phyloP scores from a whole-genome alignment of 2,797 vertebrate species.

The Zenarchopterus dispar region DNA sequence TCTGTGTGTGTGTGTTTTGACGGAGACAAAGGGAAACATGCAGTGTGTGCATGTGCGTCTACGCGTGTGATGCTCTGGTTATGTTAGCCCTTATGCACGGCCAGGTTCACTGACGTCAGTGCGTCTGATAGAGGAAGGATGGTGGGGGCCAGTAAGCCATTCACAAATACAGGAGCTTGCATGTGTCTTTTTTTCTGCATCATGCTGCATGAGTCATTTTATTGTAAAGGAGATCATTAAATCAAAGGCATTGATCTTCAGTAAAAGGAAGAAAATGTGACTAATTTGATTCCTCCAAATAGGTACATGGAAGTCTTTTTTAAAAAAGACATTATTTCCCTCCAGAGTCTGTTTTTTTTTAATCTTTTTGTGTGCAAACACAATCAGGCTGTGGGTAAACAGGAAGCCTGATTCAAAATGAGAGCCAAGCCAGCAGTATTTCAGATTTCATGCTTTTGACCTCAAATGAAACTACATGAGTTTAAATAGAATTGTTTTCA shows the following conservation, averaged over 20 bases:
- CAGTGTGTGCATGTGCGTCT: conserved; percentile 16
- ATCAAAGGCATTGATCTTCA: conserved; percentile 2
- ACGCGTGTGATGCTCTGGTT: conserved; percentile 54
- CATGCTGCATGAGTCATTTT: conserved; percentile 45
- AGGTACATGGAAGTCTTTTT: not conserved
- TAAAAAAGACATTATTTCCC: no score
- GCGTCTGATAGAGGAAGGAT: conserved; percentile 38
- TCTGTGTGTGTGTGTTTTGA: not conserved
- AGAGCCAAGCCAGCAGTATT: not conserved
- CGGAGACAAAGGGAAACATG: conserved; percentile 39
- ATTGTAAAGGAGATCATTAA: not conserved
- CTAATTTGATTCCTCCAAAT: not conserved
- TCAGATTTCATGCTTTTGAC: not conserved
- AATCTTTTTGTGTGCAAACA: not conserved
- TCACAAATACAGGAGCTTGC: conserved; percentile 45
- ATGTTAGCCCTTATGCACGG: conserved; percentile 66
- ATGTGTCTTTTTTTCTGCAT: conserved; percentile 1
- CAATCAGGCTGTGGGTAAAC: not conserved
- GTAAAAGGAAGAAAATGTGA: not conserved
- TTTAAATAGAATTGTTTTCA: no score
- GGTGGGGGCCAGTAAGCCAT: conserved; percentile 31
- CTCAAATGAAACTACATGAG: no score
- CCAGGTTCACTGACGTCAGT: conserved; percentile 70
- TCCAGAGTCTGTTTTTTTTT: not conserved
- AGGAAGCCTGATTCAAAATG: conserved; percentile 5